Base-by-base conservation (phyloP, 2,113 vertebrate species). In the Pterocles orientalis region DNA sequence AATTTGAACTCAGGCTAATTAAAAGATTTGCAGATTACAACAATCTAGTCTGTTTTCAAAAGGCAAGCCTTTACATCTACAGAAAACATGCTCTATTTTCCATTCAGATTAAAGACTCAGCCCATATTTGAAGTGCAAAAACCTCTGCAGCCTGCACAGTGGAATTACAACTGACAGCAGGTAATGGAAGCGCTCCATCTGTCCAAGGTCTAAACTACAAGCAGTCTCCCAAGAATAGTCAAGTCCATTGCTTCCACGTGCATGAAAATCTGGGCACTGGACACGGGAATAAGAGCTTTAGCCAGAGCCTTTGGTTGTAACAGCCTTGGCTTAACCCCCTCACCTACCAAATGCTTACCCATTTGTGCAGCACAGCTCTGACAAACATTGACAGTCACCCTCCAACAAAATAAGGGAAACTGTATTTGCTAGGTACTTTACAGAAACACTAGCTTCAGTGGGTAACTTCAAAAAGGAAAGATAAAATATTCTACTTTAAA, bases 1-100 rank as follows among this genome's bases (percentile, higher is more conserved):
- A 91, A 82, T 76, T 94, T 82, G 65, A 92, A 95, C 94, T 82
- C 53, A 11, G 43, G 61, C 69, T 93, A 93, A 95, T 95, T 94
- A 94, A 95, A 88, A 86, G 79, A 94, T 93, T 81, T 82, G 50
- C 77, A 89, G 88, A 94, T 73, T 95, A 65, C 65, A 82, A 43
- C 41, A 57, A 33, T 31, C 53, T 54, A 72, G n/a, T 69, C 66
- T 23, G 18, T 76, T 92, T 84, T 75, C 64, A 76, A 93, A 95
- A 66, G 34, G 64, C 51, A 92, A 71, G 18, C 34, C 36, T 90
- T 70, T 48, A 75, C 14, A 26, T 58, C 57, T 82, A 13, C 34
- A 65, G 70, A 33, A 83, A 82, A 88, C 47, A 61, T 3, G 25
- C n/a, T 94, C 47, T 71, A 29, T 81, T 82, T 96, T 64, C 57